Base-by-base conservation (phyloP, 2,888 invertebrate species). In the Laspeyria flexula region DNA sequence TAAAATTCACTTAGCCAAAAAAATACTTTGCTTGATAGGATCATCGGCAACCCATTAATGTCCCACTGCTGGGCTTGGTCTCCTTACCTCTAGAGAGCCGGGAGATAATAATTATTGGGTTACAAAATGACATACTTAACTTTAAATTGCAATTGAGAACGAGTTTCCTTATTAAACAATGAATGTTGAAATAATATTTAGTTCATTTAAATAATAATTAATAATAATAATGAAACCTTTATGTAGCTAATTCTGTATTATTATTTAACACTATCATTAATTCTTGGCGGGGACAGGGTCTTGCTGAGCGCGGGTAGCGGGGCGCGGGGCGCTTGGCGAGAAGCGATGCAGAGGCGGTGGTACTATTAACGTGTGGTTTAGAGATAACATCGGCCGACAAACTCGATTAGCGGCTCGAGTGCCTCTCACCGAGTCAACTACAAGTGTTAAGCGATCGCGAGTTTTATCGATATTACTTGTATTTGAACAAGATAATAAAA, bases 321-420 rank as follows among this genome's bases (percentile, higher is more conserved):
- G 31, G 46, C 30, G 51, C 40, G 49, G 27, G 38, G 31, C 15
- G 43, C 25, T 25, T 25, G 18, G 9, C 29, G 43, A 33, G 33
- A 33, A 18, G 12, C 44, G 38, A 63, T 68, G 73, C 71, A 69
- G 79, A 81, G 84, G 86, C 84, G 86, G 79, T 68, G 77, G 85
- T 81, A 85, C 88, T 90, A 91, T 90, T 90, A 91, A 88, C 87
- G 86, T 79, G 73, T 77, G 77, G 83, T 85, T 91, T 86, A 76
- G 83, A 90, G 91, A 91, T 91, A 91, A 67, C 83, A 91, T 91
- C 91, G 85, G 65, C 91, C 91, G 90, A 89, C 90, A 89, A 90
- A 91, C 91, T 90, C 90, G 90, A 90, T 91, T 91, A 91, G 89
- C 77, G 86, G 86, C 84, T 78, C 73, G 81, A 88, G 84, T 86